Evolutionary conservation across 1,140 invertebrate genomes (phyloP).

Genomic region (Nylanderia fulva): DNA sequence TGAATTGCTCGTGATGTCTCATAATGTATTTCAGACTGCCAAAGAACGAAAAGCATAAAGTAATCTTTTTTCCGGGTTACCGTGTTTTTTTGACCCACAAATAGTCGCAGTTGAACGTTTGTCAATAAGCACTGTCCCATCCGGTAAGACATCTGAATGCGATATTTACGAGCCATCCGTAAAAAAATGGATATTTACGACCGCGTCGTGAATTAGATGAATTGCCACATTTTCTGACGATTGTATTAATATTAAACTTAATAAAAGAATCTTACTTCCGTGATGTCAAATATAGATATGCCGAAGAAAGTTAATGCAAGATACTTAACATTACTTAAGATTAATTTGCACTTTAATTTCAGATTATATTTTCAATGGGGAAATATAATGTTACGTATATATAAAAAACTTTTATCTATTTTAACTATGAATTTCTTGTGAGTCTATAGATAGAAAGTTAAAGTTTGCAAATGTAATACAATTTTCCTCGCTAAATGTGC

Average conservation of each 20-base stretch:
- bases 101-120: background rate
- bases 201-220: background rate
- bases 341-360: background rate
- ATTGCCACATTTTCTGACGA: background rate
- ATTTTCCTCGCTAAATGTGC: constrained; percentile 7
- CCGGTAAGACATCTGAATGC: background rate
- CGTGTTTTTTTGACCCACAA: background rate
- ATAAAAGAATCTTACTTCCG: background rate
- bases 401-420: background rate
- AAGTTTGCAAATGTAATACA: constrained; percentile 12
- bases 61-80: background rate
- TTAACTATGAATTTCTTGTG: background rate
- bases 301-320: too few species aligned
- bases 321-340: background rate
- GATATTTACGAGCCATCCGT: constrained; percentile 12
- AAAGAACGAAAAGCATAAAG: background rate
- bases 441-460: constrained; percentile 1
- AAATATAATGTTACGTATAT: background rate
- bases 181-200: constrained; percentile 18
- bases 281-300: background rate
- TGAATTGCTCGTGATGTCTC: background rate
- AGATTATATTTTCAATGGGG: background rate
- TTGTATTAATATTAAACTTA: background rate
- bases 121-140: background rate
- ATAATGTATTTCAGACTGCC: constrained; percentile 10